These are phyloP conservation scores for Centruroides sculpturatus DNA, from an alignment of 1,140 invertebrate species.

Conservation along the genomic window DNA sequence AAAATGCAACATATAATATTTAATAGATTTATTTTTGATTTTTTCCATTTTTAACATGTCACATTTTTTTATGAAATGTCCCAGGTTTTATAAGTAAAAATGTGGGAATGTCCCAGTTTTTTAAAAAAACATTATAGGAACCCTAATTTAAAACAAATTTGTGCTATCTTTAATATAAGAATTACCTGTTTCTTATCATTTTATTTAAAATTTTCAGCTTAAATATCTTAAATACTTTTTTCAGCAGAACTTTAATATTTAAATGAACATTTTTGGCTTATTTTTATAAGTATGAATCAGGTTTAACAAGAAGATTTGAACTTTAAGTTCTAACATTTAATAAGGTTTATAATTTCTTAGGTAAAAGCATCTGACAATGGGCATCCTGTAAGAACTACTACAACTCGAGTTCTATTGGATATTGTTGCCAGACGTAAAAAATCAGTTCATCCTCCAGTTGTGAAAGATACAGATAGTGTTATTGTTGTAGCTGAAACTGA, in stretches of 20 bases:
- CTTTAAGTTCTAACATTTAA: not conserved
- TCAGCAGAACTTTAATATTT: not conserved
- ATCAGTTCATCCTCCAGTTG: constrained; percentile 42
- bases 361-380: constrained; percentile 28
- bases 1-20: no score
- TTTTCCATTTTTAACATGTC: no score
- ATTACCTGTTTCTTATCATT: no score
- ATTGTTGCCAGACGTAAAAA: constrained; percentile 21
- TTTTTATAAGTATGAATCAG: not conserved
- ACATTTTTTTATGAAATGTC: no score
- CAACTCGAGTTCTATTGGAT: constrained; percentile 37
- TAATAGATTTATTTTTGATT: no score
- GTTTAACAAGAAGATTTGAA: not conserved
- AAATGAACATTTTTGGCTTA: not conserved
- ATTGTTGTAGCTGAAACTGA: constrained; percentile 72
- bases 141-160: no score
- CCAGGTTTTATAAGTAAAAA: no score
- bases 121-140: no score
- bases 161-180: no score
- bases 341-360: not conserved
- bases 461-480: constrained; percentile 43
- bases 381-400: constrained; percentile 43
- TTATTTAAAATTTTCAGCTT: not conserved
- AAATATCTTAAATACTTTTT: no score
- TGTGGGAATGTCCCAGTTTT: no score